These are phyloP conservation scores for Malurus melanocephalus DNA, from an alignment of 2,113 vertebrate species.

Conservation along the genomic window DNA sequence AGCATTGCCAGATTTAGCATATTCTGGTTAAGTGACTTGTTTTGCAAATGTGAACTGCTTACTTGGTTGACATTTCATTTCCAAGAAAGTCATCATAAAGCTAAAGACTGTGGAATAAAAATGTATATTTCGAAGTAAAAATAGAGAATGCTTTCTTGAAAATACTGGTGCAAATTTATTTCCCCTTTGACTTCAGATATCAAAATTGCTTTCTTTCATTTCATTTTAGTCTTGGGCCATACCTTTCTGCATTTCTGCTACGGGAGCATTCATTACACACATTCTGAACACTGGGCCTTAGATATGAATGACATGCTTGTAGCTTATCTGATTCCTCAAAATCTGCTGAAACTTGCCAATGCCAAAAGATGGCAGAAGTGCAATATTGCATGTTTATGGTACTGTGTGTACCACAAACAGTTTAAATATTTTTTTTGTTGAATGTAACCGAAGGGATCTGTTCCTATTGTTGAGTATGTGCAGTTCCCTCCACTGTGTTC, in stretches of 20 bases:
- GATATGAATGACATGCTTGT: neutral
- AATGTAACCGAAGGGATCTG: neutral
- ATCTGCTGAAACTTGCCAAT: neutral
- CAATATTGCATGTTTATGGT: neutral
- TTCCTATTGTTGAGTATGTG: neutral
- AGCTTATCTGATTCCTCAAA: neutral
- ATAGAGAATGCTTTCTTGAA: neutral
- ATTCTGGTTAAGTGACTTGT: neutral
- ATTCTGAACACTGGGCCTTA: neutral
- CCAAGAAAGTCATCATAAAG: neutral
- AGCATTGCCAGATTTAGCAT: neutral
- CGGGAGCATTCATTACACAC: neutral
- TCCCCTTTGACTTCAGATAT: neutral
- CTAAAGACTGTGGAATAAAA: conserved; percentile 29
- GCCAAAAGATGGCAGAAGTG: neutral
- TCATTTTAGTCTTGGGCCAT: neutral
- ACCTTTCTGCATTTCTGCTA: neutral
- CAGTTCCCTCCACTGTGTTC: neutral
- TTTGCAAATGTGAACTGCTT: neutral
- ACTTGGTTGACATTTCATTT: neutral
- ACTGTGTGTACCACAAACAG: neutral
- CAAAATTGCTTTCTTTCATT: neutral
- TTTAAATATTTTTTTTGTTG: neutral
- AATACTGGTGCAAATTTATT: neutral
- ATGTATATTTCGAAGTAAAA: neutral